phyloP scores from a whole-genome alignment of 2,113 vertebrate genomes.

The Mellivora capensis region DNA sequence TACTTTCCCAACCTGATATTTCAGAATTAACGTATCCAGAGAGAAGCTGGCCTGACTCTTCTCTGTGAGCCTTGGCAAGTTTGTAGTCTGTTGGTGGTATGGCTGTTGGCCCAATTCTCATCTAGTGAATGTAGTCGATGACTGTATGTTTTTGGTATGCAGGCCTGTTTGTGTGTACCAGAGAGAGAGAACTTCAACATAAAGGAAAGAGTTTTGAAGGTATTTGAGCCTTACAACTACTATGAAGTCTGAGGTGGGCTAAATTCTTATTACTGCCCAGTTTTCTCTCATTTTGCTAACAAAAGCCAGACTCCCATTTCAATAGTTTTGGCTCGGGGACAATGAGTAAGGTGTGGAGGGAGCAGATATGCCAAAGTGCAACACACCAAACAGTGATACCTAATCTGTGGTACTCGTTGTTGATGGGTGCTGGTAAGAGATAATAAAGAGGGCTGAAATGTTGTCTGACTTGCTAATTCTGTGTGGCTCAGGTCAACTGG shows the following conservation, averaged over 20 bases:
- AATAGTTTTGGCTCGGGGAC: background rate
- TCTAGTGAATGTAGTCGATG: constrained; percentile 63
- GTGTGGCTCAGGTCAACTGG: background rate
- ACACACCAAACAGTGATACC: background rate
- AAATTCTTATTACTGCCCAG: constrained; percentile 49
- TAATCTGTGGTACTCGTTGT: background rate
- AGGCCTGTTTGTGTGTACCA: constrained; percentile 73
- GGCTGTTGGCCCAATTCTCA: constrained; percentile 70
- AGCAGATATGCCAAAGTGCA: constrained; percentile 28
- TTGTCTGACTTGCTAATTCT: constrained; percentile 14
- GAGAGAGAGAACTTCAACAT: constrained; percentile 60
- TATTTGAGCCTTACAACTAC: constrained; percentile 67
- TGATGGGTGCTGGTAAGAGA: background rate
- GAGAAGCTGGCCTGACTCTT: constrained; percentile 58
- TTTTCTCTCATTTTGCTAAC: constrained; percentile 64
- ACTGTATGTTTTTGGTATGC: constrained; percentile 76
- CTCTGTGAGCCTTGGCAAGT: constrained; percentile 69
- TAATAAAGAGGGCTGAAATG: background rate
- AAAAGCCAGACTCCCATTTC: constrained; percentile 59
- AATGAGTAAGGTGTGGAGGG: constrained; percentile 2
- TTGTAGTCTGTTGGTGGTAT: constrained; percentile 77
- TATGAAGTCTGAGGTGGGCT: constrained; percentile 58
- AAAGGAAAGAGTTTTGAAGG: constrained; percentile 77
- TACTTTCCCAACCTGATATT: constrained; percentile 50
- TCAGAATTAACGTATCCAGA: constrained; percentile 61